Percentiles rank a stretch among this genome's conserved stretches.
Evolutionary conservation across 2,888 invertebrate genomes (phyloP).

Genomic region (Nymphalis urticae): DNA sequence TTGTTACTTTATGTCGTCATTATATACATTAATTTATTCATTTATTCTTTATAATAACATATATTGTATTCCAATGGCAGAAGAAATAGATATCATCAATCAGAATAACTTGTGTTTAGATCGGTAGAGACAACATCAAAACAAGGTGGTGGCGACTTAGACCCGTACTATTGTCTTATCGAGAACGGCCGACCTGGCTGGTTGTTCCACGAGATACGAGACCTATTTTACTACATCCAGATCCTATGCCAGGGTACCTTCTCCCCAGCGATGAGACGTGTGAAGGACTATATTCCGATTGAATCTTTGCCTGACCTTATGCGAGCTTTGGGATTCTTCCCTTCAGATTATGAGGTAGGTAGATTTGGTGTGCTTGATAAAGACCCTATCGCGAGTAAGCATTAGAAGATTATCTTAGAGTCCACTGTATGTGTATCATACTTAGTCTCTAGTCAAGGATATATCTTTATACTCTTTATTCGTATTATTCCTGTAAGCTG

Average conservation of each 20-base stretch:
- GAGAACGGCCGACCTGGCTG: conserved; percentile 87
- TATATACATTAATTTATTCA: too few species aligned
- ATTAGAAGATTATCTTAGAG: too few species aligned
- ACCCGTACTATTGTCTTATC: conserved; percentile 86
- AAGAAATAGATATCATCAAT: background rate
- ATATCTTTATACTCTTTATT: too few species aligned
- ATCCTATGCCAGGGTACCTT: conserved; percentile 87
- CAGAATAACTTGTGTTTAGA: conserved; percentile 50
- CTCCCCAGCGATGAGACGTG: conserved; percentile 81
- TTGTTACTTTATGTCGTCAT: too few species aligned
- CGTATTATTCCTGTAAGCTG: too few species aligned
- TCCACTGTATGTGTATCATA: too few species aligned
- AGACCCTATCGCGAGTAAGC: too few species aligned
- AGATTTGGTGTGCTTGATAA: too few species aligned
- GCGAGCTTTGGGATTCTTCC: conserved; percentile 88
- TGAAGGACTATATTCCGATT: conserved; percentile 83
- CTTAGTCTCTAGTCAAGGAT: too few species aligned
- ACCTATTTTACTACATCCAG: conserved; percentile 89
- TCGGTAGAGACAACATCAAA: conserved; percentile 75
- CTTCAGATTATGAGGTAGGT: conserved; percentile 86
- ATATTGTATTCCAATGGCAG: background rate
- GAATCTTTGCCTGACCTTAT: conserved; percentile 87
- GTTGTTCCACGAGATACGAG: conserved; percentile 86
- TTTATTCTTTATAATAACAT: too few species aligned
- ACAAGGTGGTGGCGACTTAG: conserved; percentile 80